Evolutionary conservation across 2,113 vertebrate genomes (phyloP), one percentile per base, ranked within the genome.

Genomic region (Chrysemys picta): DNA sequence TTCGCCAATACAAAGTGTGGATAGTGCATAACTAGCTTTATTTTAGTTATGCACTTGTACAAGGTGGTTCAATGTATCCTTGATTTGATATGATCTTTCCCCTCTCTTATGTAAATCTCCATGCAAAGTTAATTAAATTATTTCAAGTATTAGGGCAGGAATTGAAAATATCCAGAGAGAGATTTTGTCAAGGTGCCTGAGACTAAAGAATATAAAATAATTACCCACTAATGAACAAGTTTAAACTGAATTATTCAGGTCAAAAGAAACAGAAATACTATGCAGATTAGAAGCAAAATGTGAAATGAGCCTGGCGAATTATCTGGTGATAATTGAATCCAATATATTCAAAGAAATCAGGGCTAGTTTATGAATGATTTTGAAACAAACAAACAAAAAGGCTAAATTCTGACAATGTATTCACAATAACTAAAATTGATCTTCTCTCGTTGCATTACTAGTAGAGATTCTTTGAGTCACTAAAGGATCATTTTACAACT

Each of bases 131-230:
- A 94, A 85, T 24, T 6, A 85, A 5, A 6, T 80, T 1, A 75
- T 93, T 89, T 87, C 65, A 93, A 96, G 38, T 45, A 47, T 78
- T 25, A 78, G 22, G 42, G 38, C 52, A 95, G 59, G 82, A 93
- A 21, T 38, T 84, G 47, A 87, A 93, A 96, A 96, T 81, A 95
- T 49, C 76, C 94, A 84, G 49, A 86, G 50, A 79, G 4, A 54
- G 50, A 89, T 97, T 91, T 93, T 93, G 35, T 80, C 45, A 89
- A 87, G 3, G n/a, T 79, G 65, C 93, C 59, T 89, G 22, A 90
- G 89, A 93, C 82, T 82, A 89, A 93, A 94, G 50, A 45, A 31
- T 91, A 52, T 91, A 2, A 85, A 92, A 96, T 78, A 95, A 85
- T 50, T 25, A 6, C 75, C 82, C 93, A 65, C 31, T 90, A 93